Conservation (phyloP, 2,113 vertebrate species). For the Channa argus region DNA sequence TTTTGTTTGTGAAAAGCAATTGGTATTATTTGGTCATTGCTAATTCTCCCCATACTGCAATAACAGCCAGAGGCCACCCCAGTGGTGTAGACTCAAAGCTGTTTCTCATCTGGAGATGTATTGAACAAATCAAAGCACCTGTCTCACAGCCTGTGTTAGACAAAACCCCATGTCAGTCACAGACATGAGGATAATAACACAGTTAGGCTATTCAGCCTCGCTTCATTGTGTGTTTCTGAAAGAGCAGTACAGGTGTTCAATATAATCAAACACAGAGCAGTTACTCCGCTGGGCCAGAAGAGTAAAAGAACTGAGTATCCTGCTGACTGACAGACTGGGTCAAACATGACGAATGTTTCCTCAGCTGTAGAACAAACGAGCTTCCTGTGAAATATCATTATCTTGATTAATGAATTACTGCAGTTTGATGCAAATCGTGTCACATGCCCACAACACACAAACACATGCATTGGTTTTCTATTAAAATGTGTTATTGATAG, state of each 20-base stretch:
- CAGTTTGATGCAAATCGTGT: conserved; percentile 15
- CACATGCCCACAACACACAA: conserved; percentile 7
- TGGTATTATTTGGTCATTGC: conserved; percentile 32
- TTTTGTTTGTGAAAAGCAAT: conserved; percentile 36
- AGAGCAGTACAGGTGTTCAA: conserved; percentile 70
- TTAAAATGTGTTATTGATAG: neutral
- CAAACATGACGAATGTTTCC: conserved; percentile 37
- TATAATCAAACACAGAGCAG: conserved; percentile 54
- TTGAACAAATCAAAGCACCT: conserved; percentile 61
- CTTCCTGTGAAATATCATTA: conserved; percentile 36
- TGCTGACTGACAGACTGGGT: conserved; percentile 52
- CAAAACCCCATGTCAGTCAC: conserved; percentile 69
- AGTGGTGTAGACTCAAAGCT: conserved; percentile 8
- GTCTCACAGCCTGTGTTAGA: conserved; percentile 63
- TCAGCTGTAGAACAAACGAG: conserved; percentile 30
- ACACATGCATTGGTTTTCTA: neutral
- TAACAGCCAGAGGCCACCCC: conserved; percentile 43
- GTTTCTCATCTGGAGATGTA: conserved; percentile 41
- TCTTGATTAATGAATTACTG: conserved; percentile 27
- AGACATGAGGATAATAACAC: conserved; percentile 76
- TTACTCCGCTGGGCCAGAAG: conserved; percentile 28
- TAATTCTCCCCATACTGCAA: conserved; percentile 19
- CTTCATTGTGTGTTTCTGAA: conserved; percentile 69
- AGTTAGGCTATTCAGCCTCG: conserved; percentile 68
- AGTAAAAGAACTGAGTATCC: conserved; percentile 26